Conservation (phyloP, 2,113 vertebrate species). For the Talpa occidentalis region DNA sequence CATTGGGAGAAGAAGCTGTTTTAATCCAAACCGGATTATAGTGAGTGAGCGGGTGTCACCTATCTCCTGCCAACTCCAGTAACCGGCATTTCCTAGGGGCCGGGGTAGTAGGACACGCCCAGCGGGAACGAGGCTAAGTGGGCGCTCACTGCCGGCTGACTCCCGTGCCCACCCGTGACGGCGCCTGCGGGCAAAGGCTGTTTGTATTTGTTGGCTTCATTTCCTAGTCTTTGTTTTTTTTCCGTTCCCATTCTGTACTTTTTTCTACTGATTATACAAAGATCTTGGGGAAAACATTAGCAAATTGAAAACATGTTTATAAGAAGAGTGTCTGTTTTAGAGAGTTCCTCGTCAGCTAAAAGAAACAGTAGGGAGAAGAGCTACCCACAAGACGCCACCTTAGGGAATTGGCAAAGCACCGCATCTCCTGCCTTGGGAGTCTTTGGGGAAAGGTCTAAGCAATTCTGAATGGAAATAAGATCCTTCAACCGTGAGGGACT, state of each 20-base stretch:
- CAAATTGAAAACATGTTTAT: background rate
- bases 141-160: background rate
- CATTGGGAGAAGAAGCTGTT: background rate
- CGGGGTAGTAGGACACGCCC: no score
- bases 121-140: no score
- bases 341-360: background rate
- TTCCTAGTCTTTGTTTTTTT: background rate
- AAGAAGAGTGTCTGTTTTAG: background rate
- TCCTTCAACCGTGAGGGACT: conserved; percentile 45
- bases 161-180: no score
- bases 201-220: background rate
- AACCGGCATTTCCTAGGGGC: background rate
- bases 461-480: background rate
- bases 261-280: background rate
- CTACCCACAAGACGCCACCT: background rate
- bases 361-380: background rate
- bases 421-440: background rate
- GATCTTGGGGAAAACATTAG: background rate
- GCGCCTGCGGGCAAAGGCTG: no score
- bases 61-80: background rate
- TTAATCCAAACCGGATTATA: background rate
- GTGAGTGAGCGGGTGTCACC: background rate
- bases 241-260: background rate
- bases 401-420: background rate
- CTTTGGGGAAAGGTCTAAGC: background rate